A percentile compares a stretch with the other conserved stretches of the same genome.
phyloP scores from a whole-genome alignment of 1,140 invertebrate species.

The Zaprionus lachaisei region DNA sequence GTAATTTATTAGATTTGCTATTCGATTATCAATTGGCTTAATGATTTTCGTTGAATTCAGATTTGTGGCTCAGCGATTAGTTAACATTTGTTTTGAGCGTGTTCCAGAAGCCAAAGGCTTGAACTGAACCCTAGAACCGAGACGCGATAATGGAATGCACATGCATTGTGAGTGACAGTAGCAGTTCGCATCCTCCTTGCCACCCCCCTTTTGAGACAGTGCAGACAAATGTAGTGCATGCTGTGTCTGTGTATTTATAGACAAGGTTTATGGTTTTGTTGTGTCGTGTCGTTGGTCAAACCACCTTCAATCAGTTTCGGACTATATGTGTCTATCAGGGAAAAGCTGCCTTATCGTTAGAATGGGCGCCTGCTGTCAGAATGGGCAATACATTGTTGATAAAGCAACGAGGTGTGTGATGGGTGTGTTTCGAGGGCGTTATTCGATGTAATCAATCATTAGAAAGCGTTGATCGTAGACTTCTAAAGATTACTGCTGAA shows the following conservation, averaged over 20 bases:
- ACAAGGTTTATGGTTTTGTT: slow-evolving; percentile 65
- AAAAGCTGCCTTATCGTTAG: slow-evolving; percentile 19
- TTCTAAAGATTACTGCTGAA: not conserved
- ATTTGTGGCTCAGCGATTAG: slow-evolving; percentile 69
- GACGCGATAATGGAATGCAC: slow-evolving; percentile 61
- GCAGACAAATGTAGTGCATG: slow-evolving; percentile 8
- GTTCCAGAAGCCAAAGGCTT: slow-evolving; percentile 53
- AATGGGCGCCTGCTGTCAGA: not conserved
- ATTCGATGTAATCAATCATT: not conserved
- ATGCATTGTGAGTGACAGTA: slow-evolving; percentile 50
- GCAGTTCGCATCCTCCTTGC: slow-evolving; percentile 16
- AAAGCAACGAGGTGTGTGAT: slow-evolving; percentile 11
- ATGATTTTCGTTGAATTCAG: slow-evolving; percentile 58
- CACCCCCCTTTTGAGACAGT: slow-evolving; percentile 5
- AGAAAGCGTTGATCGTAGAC: slow-evolving; percentile 9
- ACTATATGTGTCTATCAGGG: slow-evolving; percentile 21
- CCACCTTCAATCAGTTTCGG: slow-evolving; percentile 32
- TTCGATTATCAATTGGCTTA: slow-evolving; percentile 65
- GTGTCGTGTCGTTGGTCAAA: slow-evolving; percentile 30
- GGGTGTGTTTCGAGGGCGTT: slow-evolving; percentile 24
- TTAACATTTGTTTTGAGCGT: slow-evolving; percentile 79
- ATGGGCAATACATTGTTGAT: slow-evolving; percentile 13
- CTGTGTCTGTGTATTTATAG: slow-evolving; percentile 44
- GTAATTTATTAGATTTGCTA: slow-evolving; percentile 26
- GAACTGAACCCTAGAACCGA: slow-evolving; percentile 45